phyloP scores from a whole-genome alignment of 1,140 invertebrate genomes.

The Pseudomyrmex gracilis region DNA sequence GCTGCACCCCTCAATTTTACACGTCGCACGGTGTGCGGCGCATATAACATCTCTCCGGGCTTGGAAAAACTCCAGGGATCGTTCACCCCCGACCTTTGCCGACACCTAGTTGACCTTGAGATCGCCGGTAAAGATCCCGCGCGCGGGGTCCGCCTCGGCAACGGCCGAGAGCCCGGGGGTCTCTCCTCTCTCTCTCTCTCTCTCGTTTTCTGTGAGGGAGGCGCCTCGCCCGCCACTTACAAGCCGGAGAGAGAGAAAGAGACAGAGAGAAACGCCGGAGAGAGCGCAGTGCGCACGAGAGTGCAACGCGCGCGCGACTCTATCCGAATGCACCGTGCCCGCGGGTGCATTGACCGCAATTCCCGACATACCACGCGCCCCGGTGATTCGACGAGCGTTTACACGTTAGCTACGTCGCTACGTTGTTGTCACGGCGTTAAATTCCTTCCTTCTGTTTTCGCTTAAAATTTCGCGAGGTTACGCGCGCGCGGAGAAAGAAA shows the following conservation, averaged over 20 bases:
- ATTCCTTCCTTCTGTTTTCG: neutral
- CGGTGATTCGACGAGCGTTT: conserved; percentile 44
- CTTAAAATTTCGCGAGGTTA: no score
- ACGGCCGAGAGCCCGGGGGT: neutral
- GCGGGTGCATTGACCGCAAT: conserved; percentile 57
- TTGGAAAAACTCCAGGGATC: conserved; percentile 47
- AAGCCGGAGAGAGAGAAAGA: conserved; percentile 20
- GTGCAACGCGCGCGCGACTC: conserved; percentile 32
- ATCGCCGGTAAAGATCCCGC: conserved; percentile 59
- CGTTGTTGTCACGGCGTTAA: neutral
- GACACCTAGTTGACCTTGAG: conserved; percentile 60
- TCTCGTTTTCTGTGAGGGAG: neutral
- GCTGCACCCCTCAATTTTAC: conserved; percentile 6
- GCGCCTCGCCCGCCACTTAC: conserved; percentile 50
- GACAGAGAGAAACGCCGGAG: neutral
- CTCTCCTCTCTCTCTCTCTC: neutral
- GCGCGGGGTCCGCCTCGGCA: conserved; percentile 18
- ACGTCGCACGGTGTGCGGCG: neutral
- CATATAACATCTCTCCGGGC: neutral
- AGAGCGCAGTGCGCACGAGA: conserved; percentile 5
- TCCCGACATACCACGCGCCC: conserved; percentile 40
- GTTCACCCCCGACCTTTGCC: conserved; percentile 58
- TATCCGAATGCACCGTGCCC: conserved; percentile 28
- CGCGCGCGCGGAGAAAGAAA: no score
- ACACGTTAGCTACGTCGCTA: conserved; percentile 20